phyloP scores from a whole-genome alignment of 2,888 invertebrate species.

The Anorthoa munda region DNA sequence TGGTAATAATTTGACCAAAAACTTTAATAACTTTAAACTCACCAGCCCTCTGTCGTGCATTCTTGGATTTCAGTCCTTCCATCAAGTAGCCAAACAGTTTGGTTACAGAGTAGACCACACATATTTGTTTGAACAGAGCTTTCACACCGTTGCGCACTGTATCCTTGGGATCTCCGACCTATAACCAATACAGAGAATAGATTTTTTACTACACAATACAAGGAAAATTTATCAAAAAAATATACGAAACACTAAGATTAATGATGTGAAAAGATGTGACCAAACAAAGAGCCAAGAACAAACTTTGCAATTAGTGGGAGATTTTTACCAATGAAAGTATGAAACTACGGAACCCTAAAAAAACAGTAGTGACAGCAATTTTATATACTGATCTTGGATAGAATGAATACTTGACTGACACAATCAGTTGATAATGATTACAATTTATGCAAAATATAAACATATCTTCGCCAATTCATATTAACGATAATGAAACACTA shows the following conservation, averaged over 20 bases:
- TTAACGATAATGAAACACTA: slow-evolving; percentile 10
- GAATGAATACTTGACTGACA: slow-evolving; percentile 12
- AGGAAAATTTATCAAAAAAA: background rate
- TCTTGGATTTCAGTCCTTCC: slow-evolving; percentile 99
- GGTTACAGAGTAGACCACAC: slow-evolving; percentile 96
- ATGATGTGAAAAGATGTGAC: too few relatives aligned
- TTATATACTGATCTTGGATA: background rate
- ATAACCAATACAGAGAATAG: slow-evolving; percentile 17
- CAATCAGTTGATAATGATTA: slow-evolving; percentile 11
- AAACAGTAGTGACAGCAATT: background rate
- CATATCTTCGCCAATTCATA: slow-evolving; percentile 26
- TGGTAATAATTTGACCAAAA: too few relatives aligned
- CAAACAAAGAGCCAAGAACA: background rate
- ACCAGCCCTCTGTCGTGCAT: slow-evolving; percentile 98
- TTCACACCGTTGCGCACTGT: slow-evolving; percentile 97
- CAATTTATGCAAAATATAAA: slow-evolving; percentile 35
- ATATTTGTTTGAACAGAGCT: slow-evolving; percentile 95
- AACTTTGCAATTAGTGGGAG: background rate
- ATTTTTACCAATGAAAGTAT: background rate
- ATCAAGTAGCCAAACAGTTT: slow-evolving; percentile 97
- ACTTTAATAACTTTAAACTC: slow-evolving; percentile 50
- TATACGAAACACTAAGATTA: background rate
- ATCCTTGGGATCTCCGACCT: slow-evolving; percentile 99
- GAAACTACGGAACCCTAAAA: too few relatives aligned
- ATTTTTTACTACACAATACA: background rate